phyloP scores from a whole-genome alignment of 2,113 vertebrate genomes.

The Rafetus swinhoei region DNA sequence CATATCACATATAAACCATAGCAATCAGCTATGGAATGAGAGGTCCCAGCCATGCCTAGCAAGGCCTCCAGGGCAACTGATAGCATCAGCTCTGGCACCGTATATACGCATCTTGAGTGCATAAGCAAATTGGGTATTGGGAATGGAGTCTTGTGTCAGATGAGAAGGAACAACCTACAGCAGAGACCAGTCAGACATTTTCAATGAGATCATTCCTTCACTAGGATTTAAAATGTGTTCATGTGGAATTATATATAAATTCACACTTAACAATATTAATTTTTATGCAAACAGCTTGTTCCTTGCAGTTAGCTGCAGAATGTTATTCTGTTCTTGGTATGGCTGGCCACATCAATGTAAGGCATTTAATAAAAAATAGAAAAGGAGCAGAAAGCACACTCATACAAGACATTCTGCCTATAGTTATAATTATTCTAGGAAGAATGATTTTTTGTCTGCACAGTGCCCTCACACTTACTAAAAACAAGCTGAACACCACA shows the following conservation, averaged over 20 bases:
- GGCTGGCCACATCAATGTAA: not conserved
- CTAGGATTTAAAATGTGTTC: not conserved
- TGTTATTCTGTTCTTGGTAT: not conserved
- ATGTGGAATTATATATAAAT: fast-evolving
- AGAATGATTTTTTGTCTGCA: not conserved
- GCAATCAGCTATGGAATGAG: not conserved
- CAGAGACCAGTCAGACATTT: not conserved
- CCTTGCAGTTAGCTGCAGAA: not conserved
- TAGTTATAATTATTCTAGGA: not conserved
- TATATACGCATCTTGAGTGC: not conserved
- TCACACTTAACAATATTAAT: not conserved
- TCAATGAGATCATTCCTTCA: not conserved
- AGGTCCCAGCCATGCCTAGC: fast-evolving
- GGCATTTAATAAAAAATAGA: not conserved
- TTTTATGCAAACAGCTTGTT: fast-evolving
- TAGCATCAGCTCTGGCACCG: not conserved
- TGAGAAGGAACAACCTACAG: not conserved
- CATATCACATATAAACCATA: not conserved
- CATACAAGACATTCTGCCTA: not conserved
- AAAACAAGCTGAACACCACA: not conserved
- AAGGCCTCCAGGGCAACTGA: not conserved
- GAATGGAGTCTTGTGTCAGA: fast-evolving
- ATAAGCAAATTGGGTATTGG: fast-evolving
- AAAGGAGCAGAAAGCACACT: not conserved
- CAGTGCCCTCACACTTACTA: not conserved